A percentile compares a stretch with the other conserved stretches of the same genome.
These are phyloP conservation scores for Megatriorchis doriae DNA, from an alignment of 2,113 vertebrate species.

Conservation along the genomic window DNA sequence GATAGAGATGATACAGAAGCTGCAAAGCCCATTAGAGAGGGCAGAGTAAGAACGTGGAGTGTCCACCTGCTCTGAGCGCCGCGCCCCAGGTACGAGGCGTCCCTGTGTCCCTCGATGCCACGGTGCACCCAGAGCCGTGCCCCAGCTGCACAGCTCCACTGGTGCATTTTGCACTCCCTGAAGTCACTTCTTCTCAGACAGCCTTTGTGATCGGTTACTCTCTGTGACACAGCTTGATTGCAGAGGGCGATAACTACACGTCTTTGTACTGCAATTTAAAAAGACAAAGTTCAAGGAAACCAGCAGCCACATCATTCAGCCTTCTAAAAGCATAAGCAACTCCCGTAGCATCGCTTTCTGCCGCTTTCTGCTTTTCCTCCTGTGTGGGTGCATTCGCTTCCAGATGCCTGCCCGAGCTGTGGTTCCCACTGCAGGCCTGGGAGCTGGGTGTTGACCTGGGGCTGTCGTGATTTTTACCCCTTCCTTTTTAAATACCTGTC, in stretches of 20 bases:
- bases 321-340: neutral
- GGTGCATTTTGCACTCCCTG: neutral
- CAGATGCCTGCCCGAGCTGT: neutral
- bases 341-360: neutral
- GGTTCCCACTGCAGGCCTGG: neutral
- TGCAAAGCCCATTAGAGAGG: neutral
- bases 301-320: neutral
- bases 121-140: no score
- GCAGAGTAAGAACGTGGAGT: neutral
- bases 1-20: neutral
- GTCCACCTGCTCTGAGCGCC: neutral
- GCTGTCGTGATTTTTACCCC: neutral
- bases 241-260: neutral
- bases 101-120: fast-evolving
- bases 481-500: neutral
- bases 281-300: neutral
- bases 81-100: neutral
- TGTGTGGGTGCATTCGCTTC: neutral
- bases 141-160: neutral
- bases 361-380: neutral
- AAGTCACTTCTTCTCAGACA: neutral
- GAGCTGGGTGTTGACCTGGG: neutral
- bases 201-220: neutral
- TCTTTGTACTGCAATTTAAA: neutral
- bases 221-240: neutral